Percentiles rank a stretch among this genome's conserved stretches.
Evolutionary conservation across 2,888 invertebrate species (phyloP).

Genomic region (Lasioglossum villosulum): DNA sequence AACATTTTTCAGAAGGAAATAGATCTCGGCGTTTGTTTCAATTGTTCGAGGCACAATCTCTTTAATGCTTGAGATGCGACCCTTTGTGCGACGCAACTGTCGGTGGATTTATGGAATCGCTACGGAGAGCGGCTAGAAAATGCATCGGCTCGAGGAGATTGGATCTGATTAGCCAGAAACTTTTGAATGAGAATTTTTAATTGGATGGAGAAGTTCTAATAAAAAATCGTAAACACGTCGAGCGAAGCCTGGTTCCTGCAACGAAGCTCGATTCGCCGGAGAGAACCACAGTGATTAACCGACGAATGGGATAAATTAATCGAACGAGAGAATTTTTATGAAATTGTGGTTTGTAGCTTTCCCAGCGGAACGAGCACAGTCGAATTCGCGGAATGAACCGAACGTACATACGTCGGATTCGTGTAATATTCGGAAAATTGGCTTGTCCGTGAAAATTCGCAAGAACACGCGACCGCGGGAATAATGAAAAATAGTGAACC

Average conservation of each 20-base stretch:
- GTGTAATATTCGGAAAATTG: constrained; percentile 30
- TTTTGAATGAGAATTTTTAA: neutral
- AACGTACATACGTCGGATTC: constrained; percentile 17
- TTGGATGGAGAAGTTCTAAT: neutral
- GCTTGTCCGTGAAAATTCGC: constrained; percentile 13
- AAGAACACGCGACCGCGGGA: neutral
- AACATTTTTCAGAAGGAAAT: constrained; percentile 36
- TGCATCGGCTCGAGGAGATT: neutral
- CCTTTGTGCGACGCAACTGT: neutral
- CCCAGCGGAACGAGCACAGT: neutral
- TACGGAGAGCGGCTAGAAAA: neutral
- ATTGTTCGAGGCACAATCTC: neutral
- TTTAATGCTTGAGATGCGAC: neutral
- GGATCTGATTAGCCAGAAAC: neutral
- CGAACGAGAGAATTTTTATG: neutral
- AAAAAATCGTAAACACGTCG: neutral
- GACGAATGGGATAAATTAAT: neutral
- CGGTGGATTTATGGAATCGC: neutral
- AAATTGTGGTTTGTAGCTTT: neutral
- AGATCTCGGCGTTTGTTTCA: constrained; percentile 32
- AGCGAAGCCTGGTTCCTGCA: no score
- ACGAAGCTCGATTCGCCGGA: neutral
- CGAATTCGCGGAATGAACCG: neutral
- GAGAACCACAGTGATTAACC: neutral
- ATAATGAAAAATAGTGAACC: constrained; percentile 55